A percentile compares a stretch with the other conserved stretches of the same genome.
Evolutionary conservation across 2,113 vertebrate genomes (phyloP).

Genomic region (Fulica atra): DNA sequence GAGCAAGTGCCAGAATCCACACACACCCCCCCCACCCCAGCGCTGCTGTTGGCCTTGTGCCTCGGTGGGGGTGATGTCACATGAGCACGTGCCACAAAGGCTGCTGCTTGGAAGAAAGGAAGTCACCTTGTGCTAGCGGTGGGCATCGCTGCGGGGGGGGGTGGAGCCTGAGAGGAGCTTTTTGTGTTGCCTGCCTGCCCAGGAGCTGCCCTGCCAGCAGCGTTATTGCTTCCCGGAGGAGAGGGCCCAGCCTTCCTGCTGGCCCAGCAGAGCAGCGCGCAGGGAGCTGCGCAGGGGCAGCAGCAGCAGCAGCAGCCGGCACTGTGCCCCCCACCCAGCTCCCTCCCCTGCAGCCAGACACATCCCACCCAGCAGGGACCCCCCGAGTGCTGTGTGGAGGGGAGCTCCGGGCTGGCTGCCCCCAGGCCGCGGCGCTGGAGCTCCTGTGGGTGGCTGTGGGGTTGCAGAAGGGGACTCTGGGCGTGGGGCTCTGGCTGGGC

Average conservation of each 20-base stretch:
- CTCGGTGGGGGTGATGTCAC: neutral
- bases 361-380: neutral
- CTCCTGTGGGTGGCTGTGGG: fast-evolving
- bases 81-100: neutral
- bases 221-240: constrained; percentile 53
- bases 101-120: neutral
- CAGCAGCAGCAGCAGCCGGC: neutral
- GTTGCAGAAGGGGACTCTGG: neutral
- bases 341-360: neutral
- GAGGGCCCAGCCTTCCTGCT: neutral
- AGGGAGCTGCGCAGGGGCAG: neutral
- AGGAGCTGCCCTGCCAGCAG: neutral
- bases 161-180: neutral
- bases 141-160: neutral
- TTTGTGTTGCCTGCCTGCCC: neutral
- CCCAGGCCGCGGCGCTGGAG: neutral
- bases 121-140: constrained; percentile 6
- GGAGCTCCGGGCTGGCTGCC: neutral
- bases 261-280: neutral
- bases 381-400: neutral
- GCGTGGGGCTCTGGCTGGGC: neutral
- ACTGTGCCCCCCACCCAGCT: neutral
- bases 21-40: too few species aligned
- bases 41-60: neutral
- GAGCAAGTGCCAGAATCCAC: neutral